These are phyloP conservation scores for Cyprinodon variegatus DNA, from an alignment of 2,113 vertebrate species.

Conservation along the genomic window DNA sequence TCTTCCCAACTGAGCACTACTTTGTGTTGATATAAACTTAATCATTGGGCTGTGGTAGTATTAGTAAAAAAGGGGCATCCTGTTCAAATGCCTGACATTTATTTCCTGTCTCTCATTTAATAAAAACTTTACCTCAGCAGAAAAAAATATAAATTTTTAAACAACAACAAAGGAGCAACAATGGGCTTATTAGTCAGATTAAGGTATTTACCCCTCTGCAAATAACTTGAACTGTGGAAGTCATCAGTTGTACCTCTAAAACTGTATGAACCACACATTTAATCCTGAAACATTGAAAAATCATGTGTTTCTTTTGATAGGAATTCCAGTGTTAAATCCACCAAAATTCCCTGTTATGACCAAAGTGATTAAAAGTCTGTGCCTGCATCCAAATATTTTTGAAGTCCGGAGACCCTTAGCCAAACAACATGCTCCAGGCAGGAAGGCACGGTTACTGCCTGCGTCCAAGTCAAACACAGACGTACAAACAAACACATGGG, in stretches of 20 bases:
- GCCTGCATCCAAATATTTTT: slow-evolving; percentile 63
- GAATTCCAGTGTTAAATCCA: slow-evolving; percentile 53
- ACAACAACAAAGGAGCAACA: slow-evolving; percentile 25
- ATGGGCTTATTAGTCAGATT: slow-evolving; percentile 33
- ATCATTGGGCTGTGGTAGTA: no score
- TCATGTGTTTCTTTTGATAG: no score
- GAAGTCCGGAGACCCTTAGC: slow-evolving; percentile 67
- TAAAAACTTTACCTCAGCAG: no score
- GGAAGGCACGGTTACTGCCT: slow-evolving; percentile 63
- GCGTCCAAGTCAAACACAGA: slow-evolving; percentile 56
- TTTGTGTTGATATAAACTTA: no score
- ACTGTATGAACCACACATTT: slow-evolving; percentile 81
- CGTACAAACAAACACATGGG: slow-evolving; percentile 31
- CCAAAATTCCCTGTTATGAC: slow-evolving; percentile 81
- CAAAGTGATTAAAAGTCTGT: slow-evolving; percentile 78
- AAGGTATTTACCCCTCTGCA: slow-evolving; percentile 72
- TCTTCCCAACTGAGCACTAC: no score
- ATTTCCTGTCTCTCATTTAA: no score
- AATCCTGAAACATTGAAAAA: slow-evolving; percentile 39
- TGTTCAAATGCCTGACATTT: no score
- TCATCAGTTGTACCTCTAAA: slow-evolving; percentile 77
- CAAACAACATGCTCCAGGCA: slow-evolving; percentile 74
- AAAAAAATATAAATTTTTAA: no score
- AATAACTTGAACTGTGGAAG: slow-evolving; percentile 81
- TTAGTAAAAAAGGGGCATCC: no score